Evolutionary conservation across 2,797 vertebrate species (phyloP).

Genomic region (Sciurus carolinensis): DNA sequence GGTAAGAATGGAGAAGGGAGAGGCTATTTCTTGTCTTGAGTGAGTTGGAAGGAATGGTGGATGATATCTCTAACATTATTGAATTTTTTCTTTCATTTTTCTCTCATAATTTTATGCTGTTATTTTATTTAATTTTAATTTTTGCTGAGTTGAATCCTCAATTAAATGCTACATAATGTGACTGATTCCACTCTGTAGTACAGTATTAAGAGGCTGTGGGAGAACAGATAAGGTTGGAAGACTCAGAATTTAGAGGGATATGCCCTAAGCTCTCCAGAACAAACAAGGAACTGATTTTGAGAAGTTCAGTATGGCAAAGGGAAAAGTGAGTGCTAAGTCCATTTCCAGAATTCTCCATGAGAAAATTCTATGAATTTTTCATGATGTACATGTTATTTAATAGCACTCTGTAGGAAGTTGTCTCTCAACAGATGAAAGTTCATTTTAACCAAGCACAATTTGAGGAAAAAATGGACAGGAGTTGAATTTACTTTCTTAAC

Average conservation of each 20-base stretch:
- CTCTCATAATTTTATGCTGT: conserved; percentile 1
- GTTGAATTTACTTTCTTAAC: not conserved
- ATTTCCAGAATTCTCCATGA: not conserved
- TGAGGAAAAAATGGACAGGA: conserved; percentile 17
- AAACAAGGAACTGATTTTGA: conserved; percentile 16
- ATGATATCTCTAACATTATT: not conserved
- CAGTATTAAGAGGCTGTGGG: not conserved
- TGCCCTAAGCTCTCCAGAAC: not conserved
- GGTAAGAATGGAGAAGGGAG: not conserved
- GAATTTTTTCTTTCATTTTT: conserved; percentile 52
- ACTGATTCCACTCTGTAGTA: not conserved
- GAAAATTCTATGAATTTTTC: conserved; percentile 21
- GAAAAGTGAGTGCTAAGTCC: not conserved
- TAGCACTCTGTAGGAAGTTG: not conserved
- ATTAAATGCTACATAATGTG: not conserved
- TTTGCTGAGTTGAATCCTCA: conserved; percentile 1
- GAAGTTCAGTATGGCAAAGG: not conserved
- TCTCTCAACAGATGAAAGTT: conserved; percentile 35
- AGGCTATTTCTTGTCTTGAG: not conserved
- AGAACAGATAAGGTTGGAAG: not conserved
- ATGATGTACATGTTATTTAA: not conserved
- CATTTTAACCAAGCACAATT: not conserved
- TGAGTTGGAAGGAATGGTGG: not conserved
- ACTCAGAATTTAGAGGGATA: not conserved
- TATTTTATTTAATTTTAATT: not conserved